Evolutionary conservation across 2,113 vertebrate genomes (phyloP), one percentile per base, ranked within the genome.

Genomic region (Hippocampus comes): DNA sequence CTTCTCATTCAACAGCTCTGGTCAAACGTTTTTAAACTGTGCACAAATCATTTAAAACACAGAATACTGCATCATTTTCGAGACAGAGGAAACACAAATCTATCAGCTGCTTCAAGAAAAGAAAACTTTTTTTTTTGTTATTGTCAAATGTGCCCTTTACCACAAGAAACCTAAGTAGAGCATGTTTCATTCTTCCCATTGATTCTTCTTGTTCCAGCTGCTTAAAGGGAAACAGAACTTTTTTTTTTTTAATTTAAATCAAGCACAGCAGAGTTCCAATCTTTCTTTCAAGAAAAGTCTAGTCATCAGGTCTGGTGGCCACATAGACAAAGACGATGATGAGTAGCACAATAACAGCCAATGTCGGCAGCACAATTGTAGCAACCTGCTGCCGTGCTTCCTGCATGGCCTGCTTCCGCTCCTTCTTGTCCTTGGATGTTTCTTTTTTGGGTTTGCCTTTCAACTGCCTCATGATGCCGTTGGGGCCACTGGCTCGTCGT

Each of bases 361-460:
- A 84, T 0, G 97, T 98, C 51, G 97, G 97, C 64, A 99, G 90
- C 59, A 99, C 97, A 0, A 99, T 88, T 0, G 97, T 98, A 79
- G 94, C 90, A 80, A 99, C 93, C 84, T 98, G 96, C 84, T 95
- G 94, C 3, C 97, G 94, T 0, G 97, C 97, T 74, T 98, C 96
- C 82, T 97, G 95, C 96, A 99, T 99, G 23, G 97, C 95, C 87
- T 96, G 95, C 79, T 98, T 98, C 10, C 97, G 90, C 87, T 98
- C 97, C 88, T 98, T 98, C 91, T 99, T 99, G 82, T 99, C 97
- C 86, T 90, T 95, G 53, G 95, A 98, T 0, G 96, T 96, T 89
- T 99, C 97, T 79, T 99, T 99, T 87, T 95, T 97, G 66, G 97
- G 93, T 86, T 98, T 99, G 67, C 97, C 97, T 89, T 98, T 98